A percentile compares a stretch with the other conserved stretches of the same genome.
Conservation (phyloP, 64 coral and sea anemone species). For the Acropora yongei region DNA sequence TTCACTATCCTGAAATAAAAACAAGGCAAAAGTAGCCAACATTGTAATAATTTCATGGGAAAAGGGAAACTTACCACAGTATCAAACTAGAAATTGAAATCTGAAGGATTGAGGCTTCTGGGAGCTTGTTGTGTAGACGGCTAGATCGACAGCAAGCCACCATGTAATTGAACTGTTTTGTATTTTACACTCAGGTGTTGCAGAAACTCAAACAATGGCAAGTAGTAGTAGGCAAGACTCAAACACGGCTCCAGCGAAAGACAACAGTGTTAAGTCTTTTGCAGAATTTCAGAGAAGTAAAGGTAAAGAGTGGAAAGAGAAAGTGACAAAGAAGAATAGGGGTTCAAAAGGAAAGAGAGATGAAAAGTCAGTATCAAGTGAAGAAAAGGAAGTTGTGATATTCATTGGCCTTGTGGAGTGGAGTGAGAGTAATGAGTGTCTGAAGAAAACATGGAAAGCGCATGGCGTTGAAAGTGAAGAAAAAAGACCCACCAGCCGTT, state of each 20-base stretch:
- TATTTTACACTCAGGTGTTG: not conserved
- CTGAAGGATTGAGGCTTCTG: too few relatives aligned
- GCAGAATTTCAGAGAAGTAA: slow-evolving; percentile 7
- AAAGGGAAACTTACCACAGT: too few relatives aligned
- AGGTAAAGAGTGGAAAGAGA: not conserved
- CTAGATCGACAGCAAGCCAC: too few relatives aligned
- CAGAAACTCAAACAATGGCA: not conserved
- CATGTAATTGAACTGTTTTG: not conserved
- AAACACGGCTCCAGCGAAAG: not conserved
- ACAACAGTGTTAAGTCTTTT: not conserved
- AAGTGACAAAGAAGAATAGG: not conserved
- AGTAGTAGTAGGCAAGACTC: not conserved
- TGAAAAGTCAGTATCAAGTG: not conserved
- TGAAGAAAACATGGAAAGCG: slow-evolving; percentile 69
- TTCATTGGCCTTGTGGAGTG: slow-evolving; percentile 52
- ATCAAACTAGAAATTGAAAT: too few relatives aligned
- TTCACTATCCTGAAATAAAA: too few relatives aligned
- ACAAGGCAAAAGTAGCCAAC: too few relatives aligned
- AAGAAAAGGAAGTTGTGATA: slow-evolving; percentile 24
- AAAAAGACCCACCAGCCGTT: slow-evolving; percentile 30
- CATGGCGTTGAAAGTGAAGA: slow-evolving; percentile 51
- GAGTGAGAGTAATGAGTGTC: slow-evolving; percentile 21
- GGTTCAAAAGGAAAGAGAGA: not conserved
- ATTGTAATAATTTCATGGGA: too few relatives aligned
- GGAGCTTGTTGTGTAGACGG: too few relatives aligned